Evolutionary conservation across 2,888 invertebrate species (phyloP), one percentile per base, ranked within the genome.

Genomic region (Choreutis nemorana): DNA sequence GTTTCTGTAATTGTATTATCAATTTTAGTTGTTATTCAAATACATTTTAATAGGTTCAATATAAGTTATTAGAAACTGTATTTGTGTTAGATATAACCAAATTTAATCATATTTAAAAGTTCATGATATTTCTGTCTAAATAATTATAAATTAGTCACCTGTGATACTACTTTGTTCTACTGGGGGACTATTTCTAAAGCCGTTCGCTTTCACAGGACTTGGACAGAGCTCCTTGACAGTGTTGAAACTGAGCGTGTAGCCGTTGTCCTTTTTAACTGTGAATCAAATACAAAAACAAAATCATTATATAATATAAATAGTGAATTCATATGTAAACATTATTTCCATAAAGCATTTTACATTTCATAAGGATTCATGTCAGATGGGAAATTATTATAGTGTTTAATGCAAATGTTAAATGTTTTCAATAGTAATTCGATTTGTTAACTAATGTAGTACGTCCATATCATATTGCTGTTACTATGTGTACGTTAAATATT

Each of bases 201-300:
- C 72, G 36, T 77, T 79, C 39, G 68, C 42, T 53, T 80, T 79
- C 31, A 75, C 68, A 57, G 79, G 78, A 67, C 78, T 78, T 44
- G 72, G 65, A 41, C 75, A 71, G 53, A 78, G 51, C 50, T 72
- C 75, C 59, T 80, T 80, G 36, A 73, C 71, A 35, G 77, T 73
- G 36, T 66, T 77, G 49, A 70, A 79, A 50, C 63, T 79, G 42
- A 80, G 68, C 38, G 72, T 75, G 50, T 75, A 80, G 28, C 75
- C 73, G 33, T 79, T 80, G 50, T 80, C 79, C 58, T 78, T 77
- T 64, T 78, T 80, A 37, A 63, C 79, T 79, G 68, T 20, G 68
- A 70, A 42, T n/a, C 30, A 37, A 23, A 34, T 36, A 35, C n/a
- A n/a, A n/a, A n/a, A n/a, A n/a, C n/a, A n/a, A n/a, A n/a, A n/a